phyloP scores from a whole-genome alignment of 2,888 invertebrate species.

The Lochmaea crataegi region DNA sequence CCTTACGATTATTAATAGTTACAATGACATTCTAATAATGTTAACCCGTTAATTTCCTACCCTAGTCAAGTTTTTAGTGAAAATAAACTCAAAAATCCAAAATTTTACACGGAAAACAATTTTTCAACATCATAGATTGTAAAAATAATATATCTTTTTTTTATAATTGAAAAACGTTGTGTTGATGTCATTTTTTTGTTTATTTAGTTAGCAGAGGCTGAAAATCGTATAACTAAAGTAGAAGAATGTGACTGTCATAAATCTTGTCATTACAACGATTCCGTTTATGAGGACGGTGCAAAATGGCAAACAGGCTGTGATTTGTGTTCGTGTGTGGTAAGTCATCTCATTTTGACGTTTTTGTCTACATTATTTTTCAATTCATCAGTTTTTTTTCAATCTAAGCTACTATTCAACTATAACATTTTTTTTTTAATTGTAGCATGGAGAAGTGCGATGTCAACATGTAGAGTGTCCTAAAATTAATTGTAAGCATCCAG shows the following conservation, averaged over 20 bases:
- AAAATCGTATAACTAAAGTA: constrained; percentile 80
- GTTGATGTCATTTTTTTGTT: constrained; percentile 59
- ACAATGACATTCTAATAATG: too few species aligned
- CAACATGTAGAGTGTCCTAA: constrained; percentile 83
- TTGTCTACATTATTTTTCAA: constrained; percentile 29
- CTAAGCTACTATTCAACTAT: not conserved
- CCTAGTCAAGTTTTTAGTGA: too few species aligned
- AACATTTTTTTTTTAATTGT: constrained; percentile 55
- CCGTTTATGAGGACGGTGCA: constrained; percentile 84
- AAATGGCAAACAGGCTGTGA: constrained; percentile 89
- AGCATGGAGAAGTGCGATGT: constrained; percentile 89
- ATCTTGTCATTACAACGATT: constrained; percentile 85
- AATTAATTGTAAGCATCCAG: constrained; percentile 83
- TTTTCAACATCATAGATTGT: too few species aligned
- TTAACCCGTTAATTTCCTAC: too few species aligned
- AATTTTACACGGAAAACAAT: too few species aligned
- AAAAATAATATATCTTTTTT: constrained; percentile 7
- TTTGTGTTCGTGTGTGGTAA: constrained; percentile 88
- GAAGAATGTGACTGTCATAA: constrained; percentile 93
- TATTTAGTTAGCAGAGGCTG: constrained; percentile 81
- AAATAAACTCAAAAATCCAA: too few species aligned
- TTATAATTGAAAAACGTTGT: constrained; percentile 40
- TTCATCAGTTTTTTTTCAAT: too few species aligned
- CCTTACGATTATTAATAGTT: too few species aligned
- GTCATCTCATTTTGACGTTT: too few species aligned